Base-by-base conservation (phyloP, 1,140 invertebrate genomes). In the Bombus ignitus region DNA sequence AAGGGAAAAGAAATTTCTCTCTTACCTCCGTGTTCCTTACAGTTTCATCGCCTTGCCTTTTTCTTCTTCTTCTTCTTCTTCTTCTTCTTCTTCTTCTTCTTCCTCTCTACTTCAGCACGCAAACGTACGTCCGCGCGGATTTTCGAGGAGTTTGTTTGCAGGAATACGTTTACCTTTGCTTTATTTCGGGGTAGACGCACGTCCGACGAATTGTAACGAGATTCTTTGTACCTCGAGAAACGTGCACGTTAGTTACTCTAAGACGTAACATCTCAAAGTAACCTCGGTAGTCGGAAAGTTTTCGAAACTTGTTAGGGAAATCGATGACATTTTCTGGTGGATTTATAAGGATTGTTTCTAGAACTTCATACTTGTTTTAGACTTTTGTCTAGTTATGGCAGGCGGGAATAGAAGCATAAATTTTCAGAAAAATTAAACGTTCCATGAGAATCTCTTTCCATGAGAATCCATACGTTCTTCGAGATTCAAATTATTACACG, bases 151-250 rank as follows among this genome's bases (percentile, higher is more conserved):
- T 85, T 73, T 80, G 68, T 80, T 80, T 85, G 83, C 42, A 15
- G 66, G 66, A 62, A 80, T 71, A 71, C 68, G 44, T 47, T 80
- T 59, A 78, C 77, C 66, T 85, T 73, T 80, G 68, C 70, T 79
- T 85, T 72, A 80, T 80, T 85, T 59, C 77, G 42, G 25, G 35
- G 39, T n/a, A 85, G 77, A 80, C 68, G 62, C 66, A 53, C 83
- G 76, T 72, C 77, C 53, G 76, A 80, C 75, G 83, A 85, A 80
- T 85, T 72, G 83, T 80, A 85, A 80, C 70, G 77, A 85, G 83
- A 85, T 80, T 80, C 75, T 85, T 72, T 72, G 47, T 80, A 44
- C 65, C 47, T n/a, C 28, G 83, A 57, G 53, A 53, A 80, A 59
- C 57, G 32, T 53, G 32, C 53, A 13, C n/a, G 66, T 15, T 70